Conservation (phyloP, 2,797 vertebrate species). For the Tenualosa thibaudeaui region DNA sequence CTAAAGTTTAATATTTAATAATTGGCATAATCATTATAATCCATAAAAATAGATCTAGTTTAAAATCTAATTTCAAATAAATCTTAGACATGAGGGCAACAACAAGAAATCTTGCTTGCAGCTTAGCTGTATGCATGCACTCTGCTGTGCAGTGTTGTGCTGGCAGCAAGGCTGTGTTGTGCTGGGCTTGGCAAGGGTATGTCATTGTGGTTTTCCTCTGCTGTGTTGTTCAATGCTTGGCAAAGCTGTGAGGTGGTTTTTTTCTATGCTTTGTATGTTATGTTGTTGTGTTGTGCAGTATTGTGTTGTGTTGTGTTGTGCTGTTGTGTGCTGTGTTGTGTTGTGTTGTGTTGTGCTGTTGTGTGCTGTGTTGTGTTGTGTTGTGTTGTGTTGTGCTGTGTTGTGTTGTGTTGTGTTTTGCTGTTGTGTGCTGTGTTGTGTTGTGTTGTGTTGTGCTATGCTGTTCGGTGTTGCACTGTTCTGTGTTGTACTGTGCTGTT, state of each 20-base stretch:
- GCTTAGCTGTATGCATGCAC: too few relatives aligned
- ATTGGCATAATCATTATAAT: not conserved
- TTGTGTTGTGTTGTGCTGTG: too few relatives aligned
- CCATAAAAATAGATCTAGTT: not conserved
- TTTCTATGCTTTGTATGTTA: not conserved
- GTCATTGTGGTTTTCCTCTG: not conserved
- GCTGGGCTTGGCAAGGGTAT: not conserved
- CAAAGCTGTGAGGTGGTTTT: too few relatives aligned
- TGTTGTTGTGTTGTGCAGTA: not conserved
- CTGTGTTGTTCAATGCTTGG: not conserved
- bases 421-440: too few relatives aligned
- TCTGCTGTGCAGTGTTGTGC: not conserved
- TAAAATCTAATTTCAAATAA: not conserved
- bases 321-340: not conserved
- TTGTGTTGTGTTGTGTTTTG: too few relatives aligned
- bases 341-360: not conserved
- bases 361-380: too few relatives aligned
- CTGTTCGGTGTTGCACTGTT: too few relatives aligned
- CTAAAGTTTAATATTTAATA: not conserved
- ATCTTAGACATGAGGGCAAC: not conserved
- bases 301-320: not conserved
- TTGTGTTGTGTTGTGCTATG: too few relatives aligned
- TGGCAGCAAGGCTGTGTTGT: not conserved
- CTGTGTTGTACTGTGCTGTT: too few relatives aligned
- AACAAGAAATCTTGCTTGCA: not conserved